Percentiles rank a stretch among this genome's conserved stretches.
Evolutionary conservation across 2,797 vertebrate species (phyloP).

Genomic region (Sebastes kiyomatsui): DNA sequence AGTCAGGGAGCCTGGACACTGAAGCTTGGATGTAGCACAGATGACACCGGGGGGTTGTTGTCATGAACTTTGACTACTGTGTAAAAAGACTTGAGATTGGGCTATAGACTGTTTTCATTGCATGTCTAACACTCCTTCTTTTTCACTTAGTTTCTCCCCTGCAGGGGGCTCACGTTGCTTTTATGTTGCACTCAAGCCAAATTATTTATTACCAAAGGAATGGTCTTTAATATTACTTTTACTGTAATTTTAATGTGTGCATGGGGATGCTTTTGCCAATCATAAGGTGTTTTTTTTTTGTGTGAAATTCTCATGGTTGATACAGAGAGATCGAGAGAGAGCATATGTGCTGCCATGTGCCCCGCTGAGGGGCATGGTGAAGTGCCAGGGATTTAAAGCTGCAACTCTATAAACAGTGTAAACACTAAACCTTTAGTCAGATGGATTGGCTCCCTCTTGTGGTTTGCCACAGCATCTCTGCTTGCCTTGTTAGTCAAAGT

Average conservation of each 20-base stretch:
- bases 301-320: conserved; percentile 41
- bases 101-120: conserved; percentile 65
- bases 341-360: conserved; percentile 69
- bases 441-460: conserved; percentile 67
- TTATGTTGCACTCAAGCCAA: conserved; percentile 82
- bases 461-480: conserved; percentile 49
- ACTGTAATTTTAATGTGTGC: conserved; percentile 58
- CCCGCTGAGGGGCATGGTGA: conserved; percentile 54
- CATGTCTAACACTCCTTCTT: conserved; percentile 64
- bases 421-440: conserved; percentile 54
- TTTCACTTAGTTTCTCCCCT: conserved; percentile 46
- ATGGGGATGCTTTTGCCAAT: conserved; percentile 67
- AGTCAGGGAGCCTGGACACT: conserved; percentile 78
- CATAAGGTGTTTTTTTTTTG: conserved; percentile 19
- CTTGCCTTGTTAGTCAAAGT: conserved; percentile 63
- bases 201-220: conserved; percentile 85
- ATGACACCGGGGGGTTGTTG: conserved; percentile 22
- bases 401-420: conserved; percentile 28
- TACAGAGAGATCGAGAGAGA: conserved; percentile 46
- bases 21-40: conserved; percentile 85
- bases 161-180: conserved; percentile 55
- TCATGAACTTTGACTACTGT: conserved; percentile 70
- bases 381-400: conserved; percentile 65
- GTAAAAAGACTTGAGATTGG: conserved; percentile 44
- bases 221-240: conserved; percentile 56